Percentiles rank a stretch among this genome's conserved stretches.
phyloP scores from a whole-genome alignment of 2,113 vertebrate genomes.

The Hippoglossus stenolepis region DNA sequence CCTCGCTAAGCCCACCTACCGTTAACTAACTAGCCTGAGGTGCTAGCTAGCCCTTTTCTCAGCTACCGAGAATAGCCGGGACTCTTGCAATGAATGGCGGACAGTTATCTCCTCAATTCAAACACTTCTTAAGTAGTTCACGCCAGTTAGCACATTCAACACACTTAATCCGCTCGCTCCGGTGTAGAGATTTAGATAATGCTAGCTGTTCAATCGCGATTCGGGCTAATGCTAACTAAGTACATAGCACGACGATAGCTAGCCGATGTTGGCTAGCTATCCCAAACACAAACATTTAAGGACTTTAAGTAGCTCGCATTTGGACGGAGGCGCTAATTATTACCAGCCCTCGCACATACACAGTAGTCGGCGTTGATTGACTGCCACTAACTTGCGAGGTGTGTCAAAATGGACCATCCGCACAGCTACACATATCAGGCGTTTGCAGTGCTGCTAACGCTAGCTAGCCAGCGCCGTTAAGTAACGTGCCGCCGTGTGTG shows the following conservation, averaged over 20 bases:
- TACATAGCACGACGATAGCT: constrained; percentile 55
- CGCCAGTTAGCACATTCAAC: rapidly evolving
- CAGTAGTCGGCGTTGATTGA: background rate
- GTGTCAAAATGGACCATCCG: background rate
- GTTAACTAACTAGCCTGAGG: constrained; percentile 61
- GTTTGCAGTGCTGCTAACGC: constrained; percentile 62
- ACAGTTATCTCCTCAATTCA: background rate
- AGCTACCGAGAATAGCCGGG: constrained; percentile 3
- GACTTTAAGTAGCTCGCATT: constrained; percentile 16
- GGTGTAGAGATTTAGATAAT: background rate
- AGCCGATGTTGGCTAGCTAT: constrained; percentile 55
- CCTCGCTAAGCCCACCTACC: constrained; percentile 52
- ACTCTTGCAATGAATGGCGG: constrained; percentile 10
- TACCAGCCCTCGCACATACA: background rate
- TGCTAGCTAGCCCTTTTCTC: constrained; percentile 45
- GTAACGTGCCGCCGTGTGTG: constrained; percentile 57
- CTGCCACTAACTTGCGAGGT: background rate
- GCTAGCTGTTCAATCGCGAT: constrained; percentile 27
- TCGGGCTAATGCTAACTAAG: constrained; percentile 45
- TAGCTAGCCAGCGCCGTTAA: constrained; percentile 67
- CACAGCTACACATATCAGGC: constrained; percentile 10
- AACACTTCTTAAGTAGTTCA: background rate
- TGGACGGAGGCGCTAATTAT: background rate
- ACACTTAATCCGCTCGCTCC: rapidly evolving
- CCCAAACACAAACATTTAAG: constrained; percentile 66